Evolutionary conservation across 2,113 vertebrate species (phyloP).

Genomic region (Deroptyus accipitrinus): DNA sequence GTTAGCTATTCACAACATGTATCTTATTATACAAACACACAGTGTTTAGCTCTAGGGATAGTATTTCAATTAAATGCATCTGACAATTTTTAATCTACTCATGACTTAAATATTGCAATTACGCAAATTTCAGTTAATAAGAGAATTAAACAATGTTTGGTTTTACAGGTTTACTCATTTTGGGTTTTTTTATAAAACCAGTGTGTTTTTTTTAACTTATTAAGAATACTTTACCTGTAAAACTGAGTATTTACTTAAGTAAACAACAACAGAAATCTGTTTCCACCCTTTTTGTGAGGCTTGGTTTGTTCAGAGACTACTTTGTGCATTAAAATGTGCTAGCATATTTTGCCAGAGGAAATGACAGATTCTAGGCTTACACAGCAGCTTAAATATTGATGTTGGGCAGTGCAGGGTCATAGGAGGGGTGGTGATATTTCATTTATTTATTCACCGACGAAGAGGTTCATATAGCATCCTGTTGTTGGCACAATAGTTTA

Average conservation of each 20-base stretch:
- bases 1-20: background rate
- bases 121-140: conserved; percentile 29
- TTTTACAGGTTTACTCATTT: background rate
- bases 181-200: background rate
- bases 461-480: background rate
- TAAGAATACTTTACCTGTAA: background rate
- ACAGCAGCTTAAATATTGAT: background rate
- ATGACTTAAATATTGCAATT: conserved; percentile 33
- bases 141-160: background rate
- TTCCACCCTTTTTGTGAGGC: background rate
- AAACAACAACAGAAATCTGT: background rate
- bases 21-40: conserved; percentile 17
- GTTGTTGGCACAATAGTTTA: background rate
- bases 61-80: conserved; percentile 46
- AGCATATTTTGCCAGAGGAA: background rate
- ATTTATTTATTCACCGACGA: background rate
- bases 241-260: background rate
- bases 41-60: conserved; percentile 22
- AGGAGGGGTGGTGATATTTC: background rate
- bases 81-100: conserved; percentile 26
- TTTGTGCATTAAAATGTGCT: no score
- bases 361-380: background rate
- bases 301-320: background rate
- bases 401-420: background rate
- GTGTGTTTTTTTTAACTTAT: background rate